phyloP scores from a whole-genome alignment of 2,888 invertebrate species.

The Listrodromus nycthemerus region DNA sequence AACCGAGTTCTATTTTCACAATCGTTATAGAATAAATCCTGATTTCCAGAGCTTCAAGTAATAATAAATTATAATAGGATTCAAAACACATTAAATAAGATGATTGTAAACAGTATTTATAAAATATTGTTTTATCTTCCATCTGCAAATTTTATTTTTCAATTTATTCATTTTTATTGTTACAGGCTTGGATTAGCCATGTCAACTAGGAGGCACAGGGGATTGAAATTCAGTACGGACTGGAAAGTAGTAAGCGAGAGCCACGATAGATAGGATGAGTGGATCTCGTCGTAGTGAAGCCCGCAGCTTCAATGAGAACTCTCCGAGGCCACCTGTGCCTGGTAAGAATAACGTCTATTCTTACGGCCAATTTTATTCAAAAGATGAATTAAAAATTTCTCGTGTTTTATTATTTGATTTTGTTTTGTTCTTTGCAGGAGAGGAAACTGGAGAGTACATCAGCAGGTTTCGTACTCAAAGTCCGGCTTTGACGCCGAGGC shows the following conservation, averaged over 20 bases:
- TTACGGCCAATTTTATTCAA: background rate
- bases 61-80: background rate
- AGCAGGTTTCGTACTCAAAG: constrained; percentile 82
- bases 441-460: constrained; percentile 82
- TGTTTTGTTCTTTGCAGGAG: constrained; percentile 74
- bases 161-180: constrained; percentile 65
- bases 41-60: background rate
- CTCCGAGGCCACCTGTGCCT: constrained; percentile 94
- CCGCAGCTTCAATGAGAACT: constrained; percentile 87
- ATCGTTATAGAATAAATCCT: too few species aligned
- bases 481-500: constrained; percentile 84
- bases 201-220: constrained; percentile 83
- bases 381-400: background rate
- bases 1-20: too few species aligned
- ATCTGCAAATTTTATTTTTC: background rate
- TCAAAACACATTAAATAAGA: background rate
- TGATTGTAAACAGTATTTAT: too few species aligned
- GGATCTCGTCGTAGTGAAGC: constrained; percentile 83
- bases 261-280: constrained; percentile 84
- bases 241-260: constrained; percentile 82
- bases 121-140: background rate
- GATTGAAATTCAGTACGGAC: constrained; percentile 82
- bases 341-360: constrained; percentile 87
- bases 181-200: constrained; percentile 83
- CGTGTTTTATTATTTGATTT: background rate